These are phyloP conservation scores for Sturmia bella DNA, from an alignment of 2,888 invertebrate genomes.

Conservation along the genomic window DNA sequence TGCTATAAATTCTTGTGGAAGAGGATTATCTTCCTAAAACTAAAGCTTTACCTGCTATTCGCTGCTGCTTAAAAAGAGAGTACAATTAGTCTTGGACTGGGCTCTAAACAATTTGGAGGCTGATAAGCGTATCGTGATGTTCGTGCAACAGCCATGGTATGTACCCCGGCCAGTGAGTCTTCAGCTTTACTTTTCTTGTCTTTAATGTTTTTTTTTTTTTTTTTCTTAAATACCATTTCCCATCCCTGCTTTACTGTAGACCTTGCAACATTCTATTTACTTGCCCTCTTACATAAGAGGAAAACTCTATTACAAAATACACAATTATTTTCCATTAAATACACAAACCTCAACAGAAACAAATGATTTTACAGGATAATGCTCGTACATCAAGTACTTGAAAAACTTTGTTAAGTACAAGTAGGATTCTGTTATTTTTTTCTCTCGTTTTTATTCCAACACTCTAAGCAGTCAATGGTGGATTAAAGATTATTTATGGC, in stretches of 20 bases:
- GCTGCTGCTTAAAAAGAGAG: too few relatives aligned
- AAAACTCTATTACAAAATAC: slow-evolving; percentile 57
- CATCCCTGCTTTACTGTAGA: slow-evolving; percentile 47
- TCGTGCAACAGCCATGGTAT: too few relatives aligned
- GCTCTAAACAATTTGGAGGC: too few relatives aligned
- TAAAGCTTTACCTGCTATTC: too few relatives aligned
- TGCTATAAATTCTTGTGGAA: too few relatives aligned
- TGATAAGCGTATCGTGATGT: too few relatives aligned
- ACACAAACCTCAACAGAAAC: slow-evolving; percentile 20
- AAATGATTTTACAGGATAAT: slow-evolving; percentile 33
- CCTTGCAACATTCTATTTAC: slow-evolving; percentile 32
- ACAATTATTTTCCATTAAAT: slow-evolving; percentile 20
- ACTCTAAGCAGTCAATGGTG: slow-evolving; percentile 77
- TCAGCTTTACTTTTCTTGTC: too few relatives aligned
- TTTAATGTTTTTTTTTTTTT: neutral
- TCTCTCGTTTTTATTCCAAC: slow-evolving; percentile 48
- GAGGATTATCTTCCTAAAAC: too few relatives aligned
- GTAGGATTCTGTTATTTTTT: slow-evolving; percentile 35
- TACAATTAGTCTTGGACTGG: too few relatives aligned
- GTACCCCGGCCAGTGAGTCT: too few relatives aligned
- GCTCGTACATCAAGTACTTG: slow-evolving; percentile 45
- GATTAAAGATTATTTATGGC: slow-evolving; percentile 79
- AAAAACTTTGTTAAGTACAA: slow-evolving; percentile 51
- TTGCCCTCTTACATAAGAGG: slow-evolving; percentile 37
- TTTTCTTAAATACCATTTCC: neutral